A percentile compares a stretch with the other conserved stretches of the same genome.
Evolutionary conservation across 2,888 invertebrate species (phyloP).

Genomic region (Dimorphilus gyrociliatus): DNA sequence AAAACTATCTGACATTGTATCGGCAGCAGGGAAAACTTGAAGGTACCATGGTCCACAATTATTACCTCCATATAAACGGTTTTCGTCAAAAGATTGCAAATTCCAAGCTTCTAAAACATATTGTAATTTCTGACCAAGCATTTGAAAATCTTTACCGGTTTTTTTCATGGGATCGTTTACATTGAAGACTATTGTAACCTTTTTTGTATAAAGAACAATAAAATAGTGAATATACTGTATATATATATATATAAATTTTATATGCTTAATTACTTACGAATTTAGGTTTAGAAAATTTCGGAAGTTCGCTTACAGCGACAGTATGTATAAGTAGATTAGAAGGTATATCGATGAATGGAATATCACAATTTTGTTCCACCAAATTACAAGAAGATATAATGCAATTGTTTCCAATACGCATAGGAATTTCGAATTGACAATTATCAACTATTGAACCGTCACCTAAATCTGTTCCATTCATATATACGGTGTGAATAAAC

Average conservation of each 20-base stretch:
- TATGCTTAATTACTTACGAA: no score
- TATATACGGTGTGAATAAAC: slow-evolving; percentile 28
- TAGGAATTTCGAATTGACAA: slow-evolving; percentile 26
- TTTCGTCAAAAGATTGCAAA: slow-evolving; percentile 1
- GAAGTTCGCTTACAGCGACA: slow-evolving; percentile 21
- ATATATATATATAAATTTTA: no score
- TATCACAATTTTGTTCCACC: slow-evolving; percentile 3
- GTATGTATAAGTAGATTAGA: slow-evolving; percentile 27
- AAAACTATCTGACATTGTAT: slow-evolving; percentile 19
- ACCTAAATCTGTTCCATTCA: slow-evolving; percentile 13
- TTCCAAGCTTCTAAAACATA: slow-evolving; percentile 3
- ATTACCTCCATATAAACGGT: neutral
- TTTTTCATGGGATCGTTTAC: slow-evolving; percentile 30
- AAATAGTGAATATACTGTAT: no score
- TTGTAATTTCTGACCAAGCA: no score
- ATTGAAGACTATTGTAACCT: slow-evolving; percentile 25
- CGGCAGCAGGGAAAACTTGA: slow-evolving; percentile 19
- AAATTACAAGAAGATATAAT: slow-evolving; percentile 35
- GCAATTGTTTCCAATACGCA: slow-evolving; percentile 20
- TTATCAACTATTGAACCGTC: slow-evolving; percentile 29
- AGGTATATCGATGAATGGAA: slow-evolving; percentile 13
- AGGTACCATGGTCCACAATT: slow-evolving; percentile 19
- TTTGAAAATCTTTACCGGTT: no score
- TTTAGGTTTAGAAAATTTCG: no score
- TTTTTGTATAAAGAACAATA: slow-evolving; percentile 10